Base-by-base conservation (phyloP, 2,113 vertebrate genomes). In the Chaetura pelagica region DNA sequence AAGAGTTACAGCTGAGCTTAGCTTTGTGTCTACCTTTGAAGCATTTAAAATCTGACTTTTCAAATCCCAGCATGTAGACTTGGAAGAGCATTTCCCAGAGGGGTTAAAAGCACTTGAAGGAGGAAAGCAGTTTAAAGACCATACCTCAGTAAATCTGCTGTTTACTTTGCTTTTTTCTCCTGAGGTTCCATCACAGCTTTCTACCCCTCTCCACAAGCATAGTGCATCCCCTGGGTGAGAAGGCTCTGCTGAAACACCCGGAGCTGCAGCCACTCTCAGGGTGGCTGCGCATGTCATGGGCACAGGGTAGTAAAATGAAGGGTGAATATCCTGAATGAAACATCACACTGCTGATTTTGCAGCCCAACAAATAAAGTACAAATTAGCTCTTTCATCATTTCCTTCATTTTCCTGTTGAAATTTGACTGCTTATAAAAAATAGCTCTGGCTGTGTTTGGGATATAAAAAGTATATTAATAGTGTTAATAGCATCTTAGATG, bases 201-300 rank as follows among this genome's bases (percentile, higher is more conserved):
- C 32, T 35, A 1, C 32, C 2, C 2, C 35, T 66, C 16, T 46
- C 12, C 64, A 27, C 32, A 4, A 20, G 38, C 0, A 0, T 3
- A 14, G 18, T 7, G 15, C 52, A 34, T 32, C 44, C n/a, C 19
- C 51, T 0, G 2, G 13, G 30, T 32, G 58, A 57, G 84, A 59
- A 51, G 4, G 1, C 54, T 4, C 14, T 40, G 16, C 46, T 34
- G 20, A 32, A 52, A 2, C 8, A 8, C 30, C 35, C 0, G 0
- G 26, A 52, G 71, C 40, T 76, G 54, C 64, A 30, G 40, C 44
- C 18, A 8, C 14, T 46, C 44, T 46, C 44, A 17, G 18, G 44
- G 5, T 23, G 13, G 40, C 40, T 42, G 40, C 14, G 40, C 40
- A 42, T 5, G 13, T 54, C 10, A 7, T 21, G 26, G 42, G 12